These are phyloP conservation scores for Folsomia candida DNA, from an alignment of 2,888 invertebrate genomes.

Conservation along the genomic window DNA sequence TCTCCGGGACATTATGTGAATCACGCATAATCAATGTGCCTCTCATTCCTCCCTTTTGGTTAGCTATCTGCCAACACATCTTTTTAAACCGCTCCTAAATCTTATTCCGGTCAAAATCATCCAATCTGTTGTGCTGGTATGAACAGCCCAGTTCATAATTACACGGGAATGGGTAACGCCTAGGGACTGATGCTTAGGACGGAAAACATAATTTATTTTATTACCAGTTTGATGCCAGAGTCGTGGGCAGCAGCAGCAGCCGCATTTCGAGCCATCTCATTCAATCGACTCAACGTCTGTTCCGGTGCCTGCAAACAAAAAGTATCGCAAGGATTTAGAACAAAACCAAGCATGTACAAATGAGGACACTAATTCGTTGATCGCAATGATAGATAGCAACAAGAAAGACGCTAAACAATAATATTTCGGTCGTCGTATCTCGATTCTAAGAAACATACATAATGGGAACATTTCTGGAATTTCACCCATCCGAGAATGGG, in stretches of 20 bases:
- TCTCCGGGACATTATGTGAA: background rate
- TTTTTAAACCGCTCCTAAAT: background rate
- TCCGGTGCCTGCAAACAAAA: constrained; percentile 34
- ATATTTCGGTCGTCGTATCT: background rate
- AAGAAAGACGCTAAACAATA: too few relatives aligned
- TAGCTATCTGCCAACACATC: too few relatives aligned
- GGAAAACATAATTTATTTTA: constrained; percentile 9
- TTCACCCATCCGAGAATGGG: too few relatives aligned
- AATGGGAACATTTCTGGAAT: too few relatives aligned
- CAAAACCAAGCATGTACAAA: background rate
- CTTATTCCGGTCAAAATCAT: too few relatives aligned
- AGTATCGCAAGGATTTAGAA: constrained; percentile 4
- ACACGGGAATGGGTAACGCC: background rate
- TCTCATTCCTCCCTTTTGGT: too few relatives aligned
- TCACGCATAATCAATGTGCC: background rate
- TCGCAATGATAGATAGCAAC: too few relatives aligned
- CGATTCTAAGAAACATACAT: background rate
- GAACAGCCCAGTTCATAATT: background rate
- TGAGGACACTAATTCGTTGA: too few relatives aligned
- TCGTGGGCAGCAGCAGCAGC: constrained; percentile 40
- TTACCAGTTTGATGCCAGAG: constrained; percentile 33
- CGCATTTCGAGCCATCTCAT: constrained; percentile 45
- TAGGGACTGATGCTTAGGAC: background rate
- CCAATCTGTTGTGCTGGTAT: too few relatives aligned
- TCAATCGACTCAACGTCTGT: constrained; percentile 40